Conservation (phyloP, 2,888 invertebrate species). For the Noctua janthe region DNA sequence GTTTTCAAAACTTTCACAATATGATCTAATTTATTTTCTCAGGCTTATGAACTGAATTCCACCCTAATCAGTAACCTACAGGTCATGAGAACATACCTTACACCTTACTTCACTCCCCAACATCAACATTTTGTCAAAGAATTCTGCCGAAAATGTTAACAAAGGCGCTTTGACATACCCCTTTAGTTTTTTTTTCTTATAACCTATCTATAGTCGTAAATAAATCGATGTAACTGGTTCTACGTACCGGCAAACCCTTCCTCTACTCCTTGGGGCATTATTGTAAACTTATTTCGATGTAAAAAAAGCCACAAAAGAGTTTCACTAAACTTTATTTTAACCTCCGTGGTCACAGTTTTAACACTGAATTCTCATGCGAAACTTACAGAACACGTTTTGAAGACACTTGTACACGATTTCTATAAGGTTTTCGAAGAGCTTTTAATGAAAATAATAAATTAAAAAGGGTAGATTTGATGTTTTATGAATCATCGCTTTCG, state of each 20-base stretch:
- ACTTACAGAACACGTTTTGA: conserved; percentile 46
- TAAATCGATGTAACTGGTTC: conserved; percentile 79
- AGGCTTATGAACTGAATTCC: conserved; percentile 30
- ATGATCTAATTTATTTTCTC: conserved; percentile 43
- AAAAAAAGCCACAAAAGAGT: conserved; percentile 64
- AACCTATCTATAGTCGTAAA: conserved; percentile 74
- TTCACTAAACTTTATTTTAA: conserved; percentile 47
- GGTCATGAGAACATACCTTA: conserved; percentile 59
- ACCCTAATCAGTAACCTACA: conserved; percentile 49
- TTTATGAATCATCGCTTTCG: conserved; percentile 51
- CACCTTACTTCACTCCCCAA: conserved; percentile 21
- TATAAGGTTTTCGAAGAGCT: conserved; percentile 15
- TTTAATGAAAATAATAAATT: conserved; percentile 21
- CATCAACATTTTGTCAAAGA: conserved; percentile 22
- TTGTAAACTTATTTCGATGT: conserved; percentile 66
- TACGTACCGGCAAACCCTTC: conserved; percentile 75
- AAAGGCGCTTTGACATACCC: conserved; percentile 41
- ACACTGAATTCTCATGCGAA: conserved; percentile 70
- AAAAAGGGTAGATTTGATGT: conserved; percentile 41
- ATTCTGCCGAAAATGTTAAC: conserved; percentile 44
- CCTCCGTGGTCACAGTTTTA: conserved; percentile 54
- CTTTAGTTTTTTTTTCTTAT: conserved; percentile 68
- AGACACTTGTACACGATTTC: conserved; percentile 38
- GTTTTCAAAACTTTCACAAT: background rate
- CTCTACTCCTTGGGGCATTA: conserved; percentile 56